Conservation (phyloP, 2,113 vertebrate species). For the Microtus richardsoni region DNA sequence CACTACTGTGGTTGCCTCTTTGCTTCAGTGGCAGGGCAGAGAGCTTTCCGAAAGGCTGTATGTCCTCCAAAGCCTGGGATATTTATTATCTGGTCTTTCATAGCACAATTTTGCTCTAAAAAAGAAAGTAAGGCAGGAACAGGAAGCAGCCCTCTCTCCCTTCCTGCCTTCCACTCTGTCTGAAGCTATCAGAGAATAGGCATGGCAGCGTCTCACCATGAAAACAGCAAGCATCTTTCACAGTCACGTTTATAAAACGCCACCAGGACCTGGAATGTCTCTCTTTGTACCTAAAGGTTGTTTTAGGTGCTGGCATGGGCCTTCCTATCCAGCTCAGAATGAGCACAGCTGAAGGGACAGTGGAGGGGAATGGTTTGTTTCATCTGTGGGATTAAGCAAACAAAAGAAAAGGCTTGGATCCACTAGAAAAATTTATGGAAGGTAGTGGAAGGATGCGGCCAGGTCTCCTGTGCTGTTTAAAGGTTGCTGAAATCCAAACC, state of each 20-base stretch:
- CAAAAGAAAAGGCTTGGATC: conserved; percentile 22
- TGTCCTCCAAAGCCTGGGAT: neutral
- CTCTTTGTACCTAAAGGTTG: neutral
- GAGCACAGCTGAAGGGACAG: conserved; percentile 22
- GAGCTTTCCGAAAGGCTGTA: neutral
- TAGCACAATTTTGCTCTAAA: neutral
- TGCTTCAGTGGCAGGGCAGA: neutral
- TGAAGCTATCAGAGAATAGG: neutral
- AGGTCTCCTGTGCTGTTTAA: conserved; percentile 42
- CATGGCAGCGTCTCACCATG: neutral
- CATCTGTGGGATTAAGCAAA: conserved; percentile 65
- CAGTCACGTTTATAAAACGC: neutral
- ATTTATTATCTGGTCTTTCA: neutral
- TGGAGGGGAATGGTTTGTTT: conserved; percentile 64
- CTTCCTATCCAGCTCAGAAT: conserved; percentile 18
- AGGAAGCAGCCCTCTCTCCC: neutral
- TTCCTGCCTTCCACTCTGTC: neutral
- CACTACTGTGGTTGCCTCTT: neutral
- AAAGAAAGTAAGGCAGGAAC: neutral
- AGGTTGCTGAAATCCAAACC: neutral
- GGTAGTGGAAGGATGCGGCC: conserved; percentile 64
- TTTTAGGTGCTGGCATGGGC: neutral
- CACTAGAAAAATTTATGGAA: conserved; percentile 67
- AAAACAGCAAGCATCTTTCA: neutral
- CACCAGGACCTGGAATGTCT: neutral